Percentiles rank a stretch among this genome's conserved stretches.
phyloP scores from a whole-genome alignment of 2,797 vertebrate genomes.

The Chelon labrosus region DNA sequence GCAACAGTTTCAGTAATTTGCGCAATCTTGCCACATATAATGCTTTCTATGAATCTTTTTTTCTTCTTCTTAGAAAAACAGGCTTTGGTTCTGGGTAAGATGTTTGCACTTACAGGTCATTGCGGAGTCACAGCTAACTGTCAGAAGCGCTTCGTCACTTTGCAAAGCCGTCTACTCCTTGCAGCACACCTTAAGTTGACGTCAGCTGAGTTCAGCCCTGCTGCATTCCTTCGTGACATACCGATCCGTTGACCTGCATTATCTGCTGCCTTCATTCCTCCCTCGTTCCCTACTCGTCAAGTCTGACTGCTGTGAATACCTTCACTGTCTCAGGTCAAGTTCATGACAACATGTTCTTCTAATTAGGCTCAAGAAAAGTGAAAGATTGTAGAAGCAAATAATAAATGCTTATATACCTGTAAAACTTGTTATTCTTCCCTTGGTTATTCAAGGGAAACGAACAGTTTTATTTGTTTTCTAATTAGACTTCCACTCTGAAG shows the following conservation, averaged over 20 bases:
- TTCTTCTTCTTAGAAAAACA: background rate
- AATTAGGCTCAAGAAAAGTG: background rate
- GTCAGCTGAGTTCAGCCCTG: conserved; percentile 18
- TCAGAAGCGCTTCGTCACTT: background rate
- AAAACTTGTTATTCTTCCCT: no score
- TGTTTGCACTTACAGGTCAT: background rate
- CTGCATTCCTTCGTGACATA: conserved; percentile 60
- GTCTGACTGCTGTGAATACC: conserved; percentile 7
- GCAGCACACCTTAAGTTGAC: conserved; percentile 5
- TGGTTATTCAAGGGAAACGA: no score
- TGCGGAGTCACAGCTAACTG: background rate
- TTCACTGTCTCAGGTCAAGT: conserved; percentile 10
- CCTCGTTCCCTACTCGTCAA: conserved; percentile 19
- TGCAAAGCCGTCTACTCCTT: background rate
- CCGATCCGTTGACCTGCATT: conserved; percentile 29
- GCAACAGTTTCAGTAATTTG: background rate
- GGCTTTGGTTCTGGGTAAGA: background rate
- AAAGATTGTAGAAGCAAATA: no score
- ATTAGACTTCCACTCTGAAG: background rate
- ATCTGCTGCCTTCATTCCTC: conserved; percentile 5
- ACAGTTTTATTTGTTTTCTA: background rate
- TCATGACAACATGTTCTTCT: background rate
- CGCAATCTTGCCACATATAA: background rate
- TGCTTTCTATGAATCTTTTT: background rate
- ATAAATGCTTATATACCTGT: no score